Evolutionary conservation across 1,140 invertebrate species (phyloP), one percentile per base, ranked within the genome.

Genomic region (Babylonia areolata): DNA sequence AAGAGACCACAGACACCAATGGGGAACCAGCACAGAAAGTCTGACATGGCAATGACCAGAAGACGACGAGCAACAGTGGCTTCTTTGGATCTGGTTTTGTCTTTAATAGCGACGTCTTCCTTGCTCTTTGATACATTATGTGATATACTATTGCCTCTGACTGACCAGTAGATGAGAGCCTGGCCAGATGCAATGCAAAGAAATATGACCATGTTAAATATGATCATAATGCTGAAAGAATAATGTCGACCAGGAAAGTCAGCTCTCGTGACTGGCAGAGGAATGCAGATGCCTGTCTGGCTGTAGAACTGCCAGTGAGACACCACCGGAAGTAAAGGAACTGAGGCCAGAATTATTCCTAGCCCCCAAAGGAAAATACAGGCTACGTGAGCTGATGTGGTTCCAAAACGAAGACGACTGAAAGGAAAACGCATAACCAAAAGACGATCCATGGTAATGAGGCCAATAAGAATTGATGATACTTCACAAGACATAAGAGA

Each of bases 21-120:
- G 39, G 77, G 77, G 28, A 78, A 78, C 77, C 77, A 78, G 77
- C 77, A 78, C 77, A 78, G 37, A 37, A 78, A 78, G 77, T 78
- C 77, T 28, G 77, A 78, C 37, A 78, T 3, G 77, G 77, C 77
- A 11, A 78, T 42, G 5, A 37, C 23, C n/a, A 78, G n/a, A 28
- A 78, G 77, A 46, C 77, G 77, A 23, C 77, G 37, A 37, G 77
- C 77, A 12, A 78, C 42, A 11, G 37, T 78, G 20, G 11, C 2
- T 15, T 78, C 77, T 17, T 78, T 40, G 39, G 77, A 78, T 28
- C 39, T 40, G 20, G 20, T 23, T 31, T 3, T 42, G 37, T 28
- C 23, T 6, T 78, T 5, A 31, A 20, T 39, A 6, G 37, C 33
- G 9, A 15, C 42, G 15, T 15, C 23, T 6, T 64, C 20, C 23